Evolutionary conservation across 2,888 invertebrate species (phyloP).

Genomic region (Xylota sylvarum): DNA sequence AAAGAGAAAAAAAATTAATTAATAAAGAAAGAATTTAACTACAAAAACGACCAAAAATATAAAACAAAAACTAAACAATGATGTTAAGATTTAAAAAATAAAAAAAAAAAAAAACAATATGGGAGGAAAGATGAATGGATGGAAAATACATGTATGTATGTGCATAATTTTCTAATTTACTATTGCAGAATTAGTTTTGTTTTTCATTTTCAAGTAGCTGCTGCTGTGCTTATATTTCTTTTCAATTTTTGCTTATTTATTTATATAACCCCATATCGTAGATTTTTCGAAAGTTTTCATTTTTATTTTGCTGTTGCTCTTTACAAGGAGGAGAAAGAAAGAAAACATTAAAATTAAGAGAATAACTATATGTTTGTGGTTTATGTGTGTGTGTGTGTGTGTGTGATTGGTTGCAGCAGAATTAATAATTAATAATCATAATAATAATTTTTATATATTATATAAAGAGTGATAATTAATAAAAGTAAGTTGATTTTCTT

Average conservation of each 20-base stretch:
- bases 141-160: conserved; percentile 7
- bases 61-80: conserved; percentile 55
- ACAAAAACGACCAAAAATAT: conserved; percentile 67
- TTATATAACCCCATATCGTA: conserved; percentile 47
- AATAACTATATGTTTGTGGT: conserved; percentile 18
- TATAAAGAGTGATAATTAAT: conserved; percentile 75
- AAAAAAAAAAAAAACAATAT: conserved; percentile 51
- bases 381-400: conserved; percentile 11
- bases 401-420: conserved; percentile 64
- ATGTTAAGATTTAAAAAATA: conserved; percentile 32
- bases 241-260: conserved; percentile 1
- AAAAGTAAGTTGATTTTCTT: conserved; percentile 63
- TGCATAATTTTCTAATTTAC: conserved; percentile 64
- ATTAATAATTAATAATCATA: conserved; percentile 72
- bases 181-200: conserved; percentile 59
- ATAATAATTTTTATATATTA: conserved; percentile 74
- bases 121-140: conserved; percentile 54
- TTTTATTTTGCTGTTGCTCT: not conserved
- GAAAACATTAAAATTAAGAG: conserved; percentile 22
- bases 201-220: conserved; percentile 59
- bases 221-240: conserved; percentile 33
- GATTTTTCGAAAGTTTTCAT: conserved; percentile 3
- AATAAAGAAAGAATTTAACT: conserved; percentile 64
- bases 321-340: conserved; percentile 29
- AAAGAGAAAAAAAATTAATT: conserved; percentile 66